A percentile compares a stretch with the other conserved stretches of the same genome.
phyloP scores from a whole-genome alignment of 2,888 invertebrate species.

The Malacosoma neustria region DNA sequence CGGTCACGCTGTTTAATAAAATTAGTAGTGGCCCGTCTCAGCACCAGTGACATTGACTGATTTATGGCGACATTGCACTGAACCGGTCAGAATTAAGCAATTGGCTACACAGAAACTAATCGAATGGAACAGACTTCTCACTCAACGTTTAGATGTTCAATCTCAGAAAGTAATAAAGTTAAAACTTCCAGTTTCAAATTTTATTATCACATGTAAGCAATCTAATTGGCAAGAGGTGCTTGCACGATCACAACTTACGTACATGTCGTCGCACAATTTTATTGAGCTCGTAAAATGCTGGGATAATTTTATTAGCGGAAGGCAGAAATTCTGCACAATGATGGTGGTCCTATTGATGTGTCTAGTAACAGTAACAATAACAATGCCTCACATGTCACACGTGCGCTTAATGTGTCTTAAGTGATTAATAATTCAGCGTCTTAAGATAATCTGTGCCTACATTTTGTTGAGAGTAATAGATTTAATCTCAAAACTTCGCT shows the following conservation, averaged over 20 bases:
- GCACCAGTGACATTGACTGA: slow-evolving; percentile 44
- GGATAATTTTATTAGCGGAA: slow-evolving; percentile 31
- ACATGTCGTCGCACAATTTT: slow-evolving; percentile 41
- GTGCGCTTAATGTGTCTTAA: no score
- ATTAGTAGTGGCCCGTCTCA: slow-evolving; percentile 26
- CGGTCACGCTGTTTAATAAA: slow-evolving; percentile 26
- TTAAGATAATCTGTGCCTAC: no score
- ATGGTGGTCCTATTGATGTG: not conserved
- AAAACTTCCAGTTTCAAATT: slow-evolving; percentile 19
- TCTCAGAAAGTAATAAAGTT: not conserved
- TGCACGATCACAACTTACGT: slow-evolving; percentile 23
- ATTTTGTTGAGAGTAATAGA: no score
- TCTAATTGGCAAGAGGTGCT: slow-evolving; percentile 29
- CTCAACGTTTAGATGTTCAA: no score
- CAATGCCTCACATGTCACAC: no score
- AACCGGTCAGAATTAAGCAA: slow-evolving; percentile 21
- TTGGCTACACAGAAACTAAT: slow-evolving; percentile 16
- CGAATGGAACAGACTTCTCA: slow-evolving; percentile 16
- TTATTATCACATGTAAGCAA: slow-evolving; percentile 8
- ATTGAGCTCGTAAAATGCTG: slow-evolving; percentile 43
- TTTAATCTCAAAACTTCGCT: no score
- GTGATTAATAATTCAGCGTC: no score
- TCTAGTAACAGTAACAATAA: no score
- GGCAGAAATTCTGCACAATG: slow-evolving; percentile 13
- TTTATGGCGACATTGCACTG: slow-evolving; percentile 32